Evolutionary conservation across 1,140 invertebrate species (phyloP), one percentile per base, ranked within the genome.

Genomic region (Geopemphigus sp.): DNA sequence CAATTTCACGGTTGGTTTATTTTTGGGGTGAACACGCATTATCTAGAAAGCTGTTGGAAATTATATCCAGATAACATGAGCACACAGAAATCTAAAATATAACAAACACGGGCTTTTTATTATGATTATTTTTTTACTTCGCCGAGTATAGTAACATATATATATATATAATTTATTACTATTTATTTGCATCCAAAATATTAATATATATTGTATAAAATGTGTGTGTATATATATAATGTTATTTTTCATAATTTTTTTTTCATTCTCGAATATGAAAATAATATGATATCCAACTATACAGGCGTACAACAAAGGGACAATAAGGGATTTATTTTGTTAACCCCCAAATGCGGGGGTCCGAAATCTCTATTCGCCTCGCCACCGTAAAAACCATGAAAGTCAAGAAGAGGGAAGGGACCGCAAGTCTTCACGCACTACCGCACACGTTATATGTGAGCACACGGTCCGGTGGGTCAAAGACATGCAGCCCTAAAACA

Each of bases 1-100:
- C 72, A 74, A 74, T 74, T 59, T 74, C 72, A 74, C 54, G 72
- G 72, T 74, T 29, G 26, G 53, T 74, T 59, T 54, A 11, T 74
- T 59, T 73, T 39, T 32, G 54, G 32, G 29, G 26, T 17, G 45
- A 32, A 74, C 72, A 74, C 72, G 32, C 54, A 47, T 74, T 59
- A 74, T 24, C 19, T 32, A 22, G n/a, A 74, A 15, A 39, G 54
- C 45, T 15, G 26, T 32, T 54, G 72, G 72, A 39, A 74, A 29
- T 74, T 39, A 57, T 24, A 57, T 26, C 54, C 15, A 15, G 72
- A 74, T 74, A 74, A 74, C 54, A 54, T n/a, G 50, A 73, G 53
- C 72, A 59, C 54, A 57, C 22, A 14, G 8, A 74, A 73, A 26
- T 73, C 70, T 50, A 32, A 68, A 56, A 74, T 54, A 74, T 29